Evolutionary conservation across 2,888 invertebrate genomes (phyloP).

Genomic region (Synanthedon vespiformis): DNA sequence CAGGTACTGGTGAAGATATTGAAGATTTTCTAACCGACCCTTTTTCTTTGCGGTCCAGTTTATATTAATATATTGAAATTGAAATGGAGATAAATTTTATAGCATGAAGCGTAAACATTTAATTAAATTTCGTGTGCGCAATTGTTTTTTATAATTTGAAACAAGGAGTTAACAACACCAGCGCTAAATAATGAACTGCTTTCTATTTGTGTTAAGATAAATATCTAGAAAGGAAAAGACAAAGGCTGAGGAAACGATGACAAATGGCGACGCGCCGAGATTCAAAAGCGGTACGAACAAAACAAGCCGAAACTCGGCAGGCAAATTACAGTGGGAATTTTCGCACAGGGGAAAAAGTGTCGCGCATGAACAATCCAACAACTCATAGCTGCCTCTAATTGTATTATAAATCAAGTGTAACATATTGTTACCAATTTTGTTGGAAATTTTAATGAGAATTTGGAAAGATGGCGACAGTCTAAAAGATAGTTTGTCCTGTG

Average conservation of each 20-base stretch:
- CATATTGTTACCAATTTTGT: too few species aligned
- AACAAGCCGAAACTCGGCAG: conserved; percentile 11
- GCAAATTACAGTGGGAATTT: conserved; percentile 11
- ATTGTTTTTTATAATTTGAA: not conserved
- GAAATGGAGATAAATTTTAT: not conserved
- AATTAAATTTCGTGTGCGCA: not conserved
- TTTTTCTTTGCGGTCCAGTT: too few species aligned
- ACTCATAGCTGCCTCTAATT: too few species aligned
- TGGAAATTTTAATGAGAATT: too few species aligned
- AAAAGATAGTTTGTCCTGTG: too few species aligned
- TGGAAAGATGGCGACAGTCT: too few species aligned
- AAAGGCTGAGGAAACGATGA: conserved; percentile 27
- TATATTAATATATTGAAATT: too few species aligned
- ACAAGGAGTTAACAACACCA: conserved; percentile 9
- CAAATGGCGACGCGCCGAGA: conserved; percentile 22
- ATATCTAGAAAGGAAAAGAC: conserved; percentile 30
- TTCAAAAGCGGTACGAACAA: conserved; percentile 17
- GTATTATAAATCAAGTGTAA: too few species aligned
- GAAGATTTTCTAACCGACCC: too few species aligned
- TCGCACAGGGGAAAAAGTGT: conserved; percentile 3
- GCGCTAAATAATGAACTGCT: conserved; percentile 23
- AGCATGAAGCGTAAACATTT: not conserved
- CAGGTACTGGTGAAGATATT: too few species aligned
- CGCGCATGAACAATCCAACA: conserved; percentile 6
- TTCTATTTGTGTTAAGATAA: conserved; percentile 25